Base-by-base conservation (phyloP, 2,888 invertebrate genomes). In the Helicoverpa assulta region DNA sequence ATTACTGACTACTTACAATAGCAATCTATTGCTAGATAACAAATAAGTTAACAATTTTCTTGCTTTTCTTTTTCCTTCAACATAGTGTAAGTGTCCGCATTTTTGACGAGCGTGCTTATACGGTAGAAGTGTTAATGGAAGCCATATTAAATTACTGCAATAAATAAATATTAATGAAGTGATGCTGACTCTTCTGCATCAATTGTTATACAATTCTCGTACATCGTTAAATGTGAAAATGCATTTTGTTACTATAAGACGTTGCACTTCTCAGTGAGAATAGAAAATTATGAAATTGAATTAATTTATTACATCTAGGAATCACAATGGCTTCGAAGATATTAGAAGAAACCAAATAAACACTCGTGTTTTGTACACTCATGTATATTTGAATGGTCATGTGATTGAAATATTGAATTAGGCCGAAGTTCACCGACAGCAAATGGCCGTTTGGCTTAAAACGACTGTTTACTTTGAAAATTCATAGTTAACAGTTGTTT, bases 351-450 rank as follows among this genome's bases (percentile, higher is more conserved):
- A 68, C 29, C 0, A 52, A 50, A 55, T 16, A 43, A 56, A 76
- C 51, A 50, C 51, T 62, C 26, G 55, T 59, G 37, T 55, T 55
- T 47, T 47, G 47, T 47, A 47, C n/a, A 47, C 47, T 47, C 60
- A 51, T 50, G 56, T 65, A 52, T 70, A 80, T 58, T 70, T 70
- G 67, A 18, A 58, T 33, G 53, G 70, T 78, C 53, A 63, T 65
- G 64, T 71, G 51, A 75, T 83, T 81, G 62, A 70, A 66, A 65
- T 83, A 71, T 70, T 52, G 56, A 70, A 52, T 83, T 21, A 26
- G 26, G 26, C 26, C 26, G 2, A 26, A 26, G 26, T 26, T 4
- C 26, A 26, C 26, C 26, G 26, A 26, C 26, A 26, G 4, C 26
- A 26, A 26, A 26, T 4, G 4, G 0, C 26, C 26, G 26, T 26